phyloP scores from a whole-genome alignment of 2,113 vertebrate genomes.

The Thamnaconus septentrionalis region DNA sequence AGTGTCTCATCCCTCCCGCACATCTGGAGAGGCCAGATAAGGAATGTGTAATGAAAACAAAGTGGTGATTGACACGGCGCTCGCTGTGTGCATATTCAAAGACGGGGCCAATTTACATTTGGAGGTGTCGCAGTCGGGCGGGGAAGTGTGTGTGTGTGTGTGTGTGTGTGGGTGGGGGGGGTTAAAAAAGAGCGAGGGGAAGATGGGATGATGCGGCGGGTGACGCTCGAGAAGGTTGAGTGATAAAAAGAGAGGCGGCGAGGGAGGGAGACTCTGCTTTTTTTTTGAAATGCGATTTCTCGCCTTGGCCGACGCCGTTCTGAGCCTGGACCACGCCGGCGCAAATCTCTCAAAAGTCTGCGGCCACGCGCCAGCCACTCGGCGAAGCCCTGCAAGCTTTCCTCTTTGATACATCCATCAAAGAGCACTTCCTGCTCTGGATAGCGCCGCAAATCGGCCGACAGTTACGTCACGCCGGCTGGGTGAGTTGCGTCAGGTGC shows the following conservation, averaged over 20 bases:
- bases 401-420: conserved; percentile 41
- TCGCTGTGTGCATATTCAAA: conserved; percentile 30
- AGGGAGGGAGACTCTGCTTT: conserved; percentile 5
- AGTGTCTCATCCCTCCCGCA: conserved; percentile 30
- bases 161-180: background rate
- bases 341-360: background rate
- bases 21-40: conserved; percentile 59
- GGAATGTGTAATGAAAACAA: conserved; percentile 42
- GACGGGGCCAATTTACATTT: conserved; percentile 25
- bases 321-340: background rate
- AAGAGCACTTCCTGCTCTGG: conserved; percentile 29
- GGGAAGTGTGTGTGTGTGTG: background rate
- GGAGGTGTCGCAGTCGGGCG: conserved; percentile 17
- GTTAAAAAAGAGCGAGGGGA: background rate
- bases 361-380: background rate
- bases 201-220: background rate
- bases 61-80: conserved; percentile 46
- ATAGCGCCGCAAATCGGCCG: too few relatives aligned
- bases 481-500: too few relatives aligned
- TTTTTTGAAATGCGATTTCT: too few relatives aligned
- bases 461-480: too few relatives aligned
- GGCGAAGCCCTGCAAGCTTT: conserved; percentile 21
- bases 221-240: conserved; percentile 8
- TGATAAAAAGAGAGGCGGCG: conserved; percentile 3
- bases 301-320: too few relatives aligned